Evolutionary conservation across 2,888 invertebrate genomes (phyloP).

Genomic region (Temnothorax rugatulus): DNA sequence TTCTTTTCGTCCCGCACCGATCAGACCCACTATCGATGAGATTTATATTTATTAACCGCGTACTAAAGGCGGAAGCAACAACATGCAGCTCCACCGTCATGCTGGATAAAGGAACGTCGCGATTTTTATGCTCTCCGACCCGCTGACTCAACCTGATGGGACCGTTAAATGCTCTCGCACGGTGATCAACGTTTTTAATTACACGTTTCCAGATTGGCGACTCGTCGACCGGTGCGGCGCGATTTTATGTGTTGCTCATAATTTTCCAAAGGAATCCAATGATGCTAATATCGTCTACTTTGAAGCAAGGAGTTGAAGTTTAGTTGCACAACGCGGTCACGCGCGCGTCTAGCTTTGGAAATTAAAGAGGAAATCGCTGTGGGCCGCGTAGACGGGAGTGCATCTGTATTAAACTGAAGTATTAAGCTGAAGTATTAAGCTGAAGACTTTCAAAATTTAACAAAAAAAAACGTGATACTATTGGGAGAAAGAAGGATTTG

Average conservation of each 20-base stretch:
- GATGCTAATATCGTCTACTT: slow-evolving; percentile 26
- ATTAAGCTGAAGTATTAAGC: background rate
- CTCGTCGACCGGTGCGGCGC: background rate
- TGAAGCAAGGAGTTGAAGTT: background rate
- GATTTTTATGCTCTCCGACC: slow-evolving; percentile 7
- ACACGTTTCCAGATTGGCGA: slow-evolving; percentile 24
- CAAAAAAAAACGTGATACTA: background rate
- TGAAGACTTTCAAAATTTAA: too few species aligned
- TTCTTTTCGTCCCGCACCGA: slow-evolving; percentile 7
- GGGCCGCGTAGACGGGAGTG: background rate
- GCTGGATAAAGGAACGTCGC: slow-evolving; percentile 20
- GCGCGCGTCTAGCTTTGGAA: background rate
- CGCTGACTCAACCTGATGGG: background rate
- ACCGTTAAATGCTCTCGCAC: slow-evolving; percentile 32
- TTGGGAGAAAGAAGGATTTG: background rate
- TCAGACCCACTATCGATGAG: slow-evolving; percentile 51
- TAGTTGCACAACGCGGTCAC: background rate
- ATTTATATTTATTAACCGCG: slow-evolving; percentile 60
- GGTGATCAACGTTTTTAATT: slow-evolving; percentile 48
- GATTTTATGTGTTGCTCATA: background rate
- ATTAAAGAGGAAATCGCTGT: background rate
- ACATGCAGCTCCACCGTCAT: background rate
- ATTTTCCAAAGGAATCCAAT: slow-evolving; percentile 14
- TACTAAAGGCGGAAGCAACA: background rate
- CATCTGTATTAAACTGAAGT: background rate